Evolutionary conservation across 2,797 vertebrate genomes (phyloP).

Genomic region (Perodicticus potto): DNA sequence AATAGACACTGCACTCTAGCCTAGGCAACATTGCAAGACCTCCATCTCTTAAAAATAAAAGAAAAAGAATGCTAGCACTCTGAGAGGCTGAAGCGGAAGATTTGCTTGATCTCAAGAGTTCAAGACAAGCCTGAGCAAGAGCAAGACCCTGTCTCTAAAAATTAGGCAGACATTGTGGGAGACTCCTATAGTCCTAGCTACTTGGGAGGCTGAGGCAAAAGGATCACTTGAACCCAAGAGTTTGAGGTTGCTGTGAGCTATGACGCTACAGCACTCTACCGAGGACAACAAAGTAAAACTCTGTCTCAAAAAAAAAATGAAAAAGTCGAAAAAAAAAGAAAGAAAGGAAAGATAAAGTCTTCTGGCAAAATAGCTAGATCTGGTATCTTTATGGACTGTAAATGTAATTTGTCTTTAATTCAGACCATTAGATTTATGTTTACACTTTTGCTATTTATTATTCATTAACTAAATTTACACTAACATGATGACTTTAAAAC

Average conservation of each 20-base stretch:
- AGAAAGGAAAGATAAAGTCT: background rate
- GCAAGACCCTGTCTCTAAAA: background rate
- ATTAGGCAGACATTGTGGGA: too few relatives aligned
- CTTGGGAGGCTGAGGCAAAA: background rate
- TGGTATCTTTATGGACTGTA: constrained; percentile 28
- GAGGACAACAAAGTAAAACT: background rate
- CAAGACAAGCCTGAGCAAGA: too few relatives aligned
- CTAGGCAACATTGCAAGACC: background rate
- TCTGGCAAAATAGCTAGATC: background rate
- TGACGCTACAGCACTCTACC: background rate
- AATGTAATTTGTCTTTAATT: constrained; percentile 40
- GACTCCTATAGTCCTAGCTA: background rate
- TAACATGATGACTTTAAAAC: constrained; percentile 57
- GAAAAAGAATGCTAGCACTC: background rate
- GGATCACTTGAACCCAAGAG: background rate
- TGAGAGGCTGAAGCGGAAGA: too few relatives aligned
- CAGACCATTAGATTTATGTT: background rate
- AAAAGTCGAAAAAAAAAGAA: background rate
- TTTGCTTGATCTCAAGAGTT: too few relatives aligned
- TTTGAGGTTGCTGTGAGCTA: background rate
- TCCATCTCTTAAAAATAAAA: background rate
- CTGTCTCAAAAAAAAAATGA: background rate
- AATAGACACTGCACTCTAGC: background rate
- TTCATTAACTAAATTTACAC: constrained; percentile 48
- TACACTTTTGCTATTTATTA: constrained; percentile 50